Percentiles rank a stretch among this genome's conserved stretches.
phyloP scores from a whole-genome alignment of 2,888 invertebrate genomes.

The Panzeria rudis region DNA sequence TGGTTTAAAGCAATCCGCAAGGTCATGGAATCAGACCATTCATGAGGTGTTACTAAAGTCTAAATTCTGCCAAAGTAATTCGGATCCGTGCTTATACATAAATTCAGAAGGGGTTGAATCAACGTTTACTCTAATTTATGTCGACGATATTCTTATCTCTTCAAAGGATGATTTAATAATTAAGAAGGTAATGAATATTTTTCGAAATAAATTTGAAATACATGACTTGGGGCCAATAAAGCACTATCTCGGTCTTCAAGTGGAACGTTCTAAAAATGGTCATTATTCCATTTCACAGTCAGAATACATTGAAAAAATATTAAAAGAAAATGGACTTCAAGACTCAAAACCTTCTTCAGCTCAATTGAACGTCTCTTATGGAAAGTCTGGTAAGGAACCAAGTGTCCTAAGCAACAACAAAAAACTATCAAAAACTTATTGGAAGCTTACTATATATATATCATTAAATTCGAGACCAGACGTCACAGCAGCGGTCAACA shows the following conservation, averaged over 20 bases:
- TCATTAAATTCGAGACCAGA: constrained; percentile 38
- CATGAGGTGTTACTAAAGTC: background rate
- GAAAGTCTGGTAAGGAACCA: constrained; percentile 1
- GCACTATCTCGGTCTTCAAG: too few relatives aligned
- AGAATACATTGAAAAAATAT: background rate
- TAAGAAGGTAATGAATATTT: constrained; percentile 17
- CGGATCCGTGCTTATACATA: constrained; percentile 27
- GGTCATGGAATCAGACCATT: too few relatives aligned
- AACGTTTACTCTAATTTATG: constrained; percentile 27
- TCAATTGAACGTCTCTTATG: constrained; percentile 14
- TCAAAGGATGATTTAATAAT: constrained; percentile 2
- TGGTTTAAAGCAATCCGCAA: too few relatives aligned
- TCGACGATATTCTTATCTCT: constrained; percentile 29
- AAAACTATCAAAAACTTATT: constrained; percentile 15
- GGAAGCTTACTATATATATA: constrained; percentile 15
- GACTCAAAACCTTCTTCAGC: constrained; percentile 12
- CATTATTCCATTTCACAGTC: too few relatives aligned
- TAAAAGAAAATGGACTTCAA: constrained; percentile 7
- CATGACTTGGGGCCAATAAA: constrained; percentile 20
- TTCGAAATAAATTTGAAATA: constrained; percentile 10
- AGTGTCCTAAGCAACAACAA: background rate
- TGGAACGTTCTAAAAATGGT: too few relatives aligned
- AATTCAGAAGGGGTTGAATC: constrained; percentile 24
- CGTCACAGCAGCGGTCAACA: constrained; percentile 21
- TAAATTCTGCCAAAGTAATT: constrained; percentile 3